Evolutionary conservation across 2,888 invertebrate species (phyloP).

Genomic region (Acrocyrtus sp.): DNA sequence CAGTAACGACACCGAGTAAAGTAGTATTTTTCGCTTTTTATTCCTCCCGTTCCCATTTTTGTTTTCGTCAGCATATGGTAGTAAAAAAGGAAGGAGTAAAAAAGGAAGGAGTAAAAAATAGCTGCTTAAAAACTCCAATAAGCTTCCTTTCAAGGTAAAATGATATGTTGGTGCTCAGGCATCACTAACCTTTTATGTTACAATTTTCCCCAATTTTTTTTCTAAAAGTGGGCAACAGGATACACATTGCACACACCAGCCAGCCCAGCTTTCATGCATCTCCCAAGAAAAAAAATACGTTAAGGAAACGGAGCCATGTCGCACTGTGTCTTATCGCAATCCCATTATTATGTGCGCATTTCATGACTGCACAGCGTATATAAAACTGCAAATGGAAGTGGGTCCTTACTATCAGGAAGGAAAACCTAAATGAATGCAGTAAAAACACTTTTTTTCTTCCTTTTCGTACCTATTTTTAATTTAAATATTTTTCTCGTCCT

Average conservation of each 20-base stretch:
- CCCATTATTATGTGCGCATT: slow-evolving; percentile 2
- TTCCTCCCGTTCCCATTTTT: too few relatives aligned
- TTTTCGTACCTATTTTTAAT: slow-evolving; percentile 2
- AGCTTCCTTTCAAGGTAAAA: too few relatives aligned
- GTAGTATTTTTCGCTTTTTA: too few relatives aligned
- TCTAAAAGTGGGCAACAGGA: not conserved
- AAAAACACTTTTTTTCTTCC: slow-evolving; percentile 25
- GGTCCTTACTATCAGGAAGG: slow-evolving; percentile 6
- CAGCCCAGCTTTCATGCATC: not conserved
- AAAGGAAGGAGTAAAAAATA: slow-evolving; percentile 21
- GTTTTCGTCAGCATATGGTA: too few relatives aligned
- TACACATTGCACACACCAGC: slow-evolving; percentile 1
- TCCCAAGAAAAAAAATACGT: not conserved
- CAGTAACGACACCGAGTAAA: too few relatives aligned
- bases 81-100: too few relatives aligned
- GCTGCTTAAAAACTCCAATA: slow-evolving; percentile 32
- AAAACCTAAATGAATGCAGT: slow-evolving; percentile 22
- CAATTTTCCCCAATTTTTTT: slow-evolving; percentile 1
- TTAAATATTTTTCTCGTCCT: too few relatives aligned
- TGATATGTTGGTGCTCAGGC: slow-evolving; percentile 22
- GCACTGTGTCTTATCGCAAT: not conserved
- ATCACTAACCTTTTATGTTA: slow-evolving; percentile 34
- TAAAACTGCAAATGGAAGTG: too few relatives aligned
- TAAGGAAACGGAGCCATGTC: too few relatives aligned
- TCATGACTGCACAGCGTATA: slow-evolving; percentile 33